Percentiles rank a stretch among this genome's conserved stretches.
Evolutionary conservation across 2,113 vertebrate genomes (phyloP).

Genomic region (Oceanodroma tethys): DNA sequence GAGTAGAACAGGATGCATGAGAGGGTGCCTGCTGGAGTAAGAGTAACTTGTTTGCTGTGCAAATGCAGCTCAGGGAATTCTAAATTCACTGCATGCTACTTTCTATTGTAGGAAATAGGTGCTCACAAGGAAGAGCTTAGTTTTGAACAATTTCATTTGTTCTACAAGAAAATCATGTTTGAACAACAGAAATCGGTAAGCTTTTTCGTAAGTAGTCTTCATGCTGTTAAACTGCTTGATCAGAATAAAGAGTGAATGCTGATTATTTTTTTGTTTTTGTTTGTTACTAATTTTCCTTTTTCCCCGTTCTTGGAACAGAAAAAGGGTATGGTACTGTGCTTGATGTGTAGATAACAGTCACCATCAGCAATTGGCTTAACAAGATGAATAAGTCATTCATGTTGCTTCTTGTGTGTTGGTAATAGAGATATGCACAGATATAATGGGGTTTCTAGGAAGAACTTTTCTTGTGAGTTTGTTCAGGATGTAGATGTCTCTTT

Average conservation of each 20-base stretch:
- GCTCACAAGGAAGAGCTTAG: slow-evolving; percentile 88
- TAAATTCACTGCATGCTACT: neutral
- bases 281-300: neutral
- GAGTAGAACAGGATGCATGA: neutral
- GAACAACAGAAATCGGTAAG: slow-evolving; percentile 90
- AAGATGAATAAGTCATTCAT: neutral
- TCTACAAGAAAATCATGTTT: slow-evolving; percentile 97
- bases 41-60: neutral
- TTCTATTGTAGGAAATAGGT: slow-evolving; percentile 81
- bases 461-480: neutral
- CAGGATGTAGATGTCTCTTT: neutral
- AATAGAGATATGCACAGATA: neutral
- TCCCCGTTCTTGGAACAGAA: neutral
- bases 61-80: neutral
- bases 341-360: neutral
- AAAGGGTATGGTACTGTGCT: neutral
- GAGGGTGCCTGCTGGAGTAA: neutral
- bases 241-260: neutral
- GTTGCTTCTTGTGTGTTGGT: neutral
- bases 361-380: neutral
- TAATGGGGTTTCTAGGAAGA: neutral
- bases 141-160: slow-evolving; percentile 94
- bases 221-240: neutral
- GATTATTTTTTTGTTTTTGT: neutral
- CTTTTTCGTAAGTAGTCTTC: neutral